These are phyloP conservation scores for Brachionus angularis DNA, from an alignment of 1,140 invertebrate species.

Conservation along the genomic window DNA sequence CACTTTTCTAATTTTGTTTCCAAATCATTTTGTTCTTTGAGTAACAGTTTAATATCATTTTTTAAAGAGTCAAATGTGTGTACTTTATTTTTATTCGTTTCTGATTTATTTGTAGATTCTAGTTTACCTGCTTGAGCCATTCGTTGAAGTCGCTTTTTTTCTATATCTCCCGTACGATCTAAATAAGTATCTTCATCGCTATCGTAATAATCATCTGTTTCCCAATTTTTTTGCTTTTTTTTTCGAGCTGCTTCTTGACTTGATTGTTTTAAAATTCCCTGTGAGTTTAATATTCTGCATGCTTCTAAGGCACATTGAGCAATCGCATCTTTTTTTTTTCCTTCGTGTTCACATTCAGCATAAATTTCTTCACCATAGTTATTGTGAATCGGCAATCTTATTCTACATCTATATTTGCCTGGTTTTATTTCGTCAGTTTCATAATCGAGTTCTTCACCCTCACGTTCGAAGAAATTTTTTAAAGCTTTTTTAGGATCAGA, in stretches of 20 bases:
- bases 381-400: slow-evolving; percentile 74
- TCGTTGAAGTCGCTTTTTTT: slow-evolving; percentile 68
- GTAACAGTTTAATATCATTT: neutral
- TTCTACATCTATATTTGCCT: slow-evolving; percentile 44
- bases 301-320: slow-evolving; percentile 87
- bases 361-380: slow-evolving; percentile 68
- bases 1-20: slow-evolving; percentile 39
- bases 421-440: slow-evolving; percentile 26
- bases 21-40: slow-evolving; percentile 19
- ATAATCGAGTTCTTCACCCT: slow-evolving; percentile 67
- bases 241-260: slow-evolving; percentile 63
- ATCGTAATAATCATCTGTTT: slow-evolving; percentile 85
- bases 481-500: slow-evolving; percentile 92
- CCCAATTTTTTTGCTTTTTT: slow-evolving; percentile 59
- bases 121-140: slow-evolving; percentile 30
- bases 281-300: slow-evolving; percentile 79
- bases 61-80: slow-evolving; percentile 38
- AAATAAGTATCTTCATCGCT: slow-evolving; percentile 95
- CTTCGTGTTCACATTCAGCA: slow-evolving; percentile 78
- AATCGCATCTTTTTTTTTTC: slow-evolving; percentile 90
- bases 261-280: slow-evolving; percentile 72
- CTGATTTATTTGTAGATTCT: neutral
- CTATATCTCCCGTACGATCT: slow-evolving; percentile 86
- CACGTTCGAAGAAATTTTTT: slow-evolving; percentile 86
- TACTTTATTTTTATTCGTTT: slow-evolving; percentile 14